Conservation (phyloP, 1,140 invertebrate genomes). For the Orius insidiosus region DNA sequence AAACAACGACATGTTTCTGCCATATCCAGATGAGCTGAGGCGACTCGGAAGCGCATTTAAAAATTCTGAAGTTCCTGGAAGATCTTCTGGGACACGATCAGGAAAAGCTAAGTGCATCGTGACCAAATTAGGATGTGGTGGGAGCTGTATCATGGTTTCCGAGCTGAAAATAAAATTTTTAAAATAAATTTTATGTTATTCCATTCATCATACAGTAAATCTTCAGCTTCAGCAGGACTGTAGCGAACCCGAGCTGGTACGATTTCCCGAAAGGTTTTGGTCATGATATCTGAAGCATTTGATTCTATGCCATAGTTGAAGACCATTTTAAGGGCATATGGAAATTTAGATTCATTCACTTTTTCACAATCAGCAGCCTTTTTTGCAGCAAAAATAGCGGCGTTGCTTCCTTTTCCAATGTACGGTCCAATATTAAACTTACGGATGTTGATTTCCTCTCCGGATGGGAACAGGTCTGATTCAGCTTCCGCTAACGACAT, state of each 20-base stretch:
- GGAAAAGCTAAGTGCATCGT: slow-evolving; percentile 59
- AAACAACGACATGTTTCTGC: slow-evolving; percentile 76
- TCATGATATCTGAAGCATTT: slow-evolving; percentile 55
- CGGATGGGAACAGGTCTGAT: slow-evolving; percentile 28
- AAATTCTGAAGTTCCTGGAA: slow-evolving; percentile 49
- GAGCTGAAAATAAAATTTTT: slow-evolving; percentile 16
- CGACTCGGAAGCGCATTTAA: slow-evolving; percentile 49
- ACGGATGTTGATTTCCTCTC: slow-evolving; percentile 29
- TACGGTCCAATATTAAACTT: slow-evolving; percentile 47
- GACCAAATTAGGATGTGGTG: slow-evolving; percentile 71
- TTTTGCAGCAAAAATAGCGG: slow-evolving; percentile 57
- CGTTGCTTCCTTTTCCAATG: slow-evolving; percentile 67
- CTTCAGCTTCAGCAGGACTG: slow-evolving; percentile 23
- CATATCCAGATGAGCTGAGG: slow-evolving; percentile 55
- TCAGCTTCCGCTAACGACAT: slow-evolving; percentile 34
- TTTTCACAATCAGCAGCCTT: slow-evolving; percentile 19
- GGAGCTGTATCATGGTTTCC: slow-evolving; percentile 35
- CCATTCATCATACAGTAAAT: background rate
- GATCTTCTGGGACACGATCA: slow-evolving; percentile 47
- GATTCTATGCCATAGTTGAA: slow-evolving; percentile 80
- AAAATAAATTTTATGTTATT: slow-evolving; percentile 1
- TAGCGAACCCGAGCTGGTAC: slow-evolving; percentile 44
- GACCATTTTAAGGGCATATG: slow-evolving; percentile 80
- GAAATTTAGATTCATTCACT: too few relatives aligned
- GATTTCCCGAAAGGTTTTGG: slow-evolving; percentile 64